phyloP scores from a whole-genome alignment of 2,113 vertebrate genomes.

The Isichthys henryi region DNA sequence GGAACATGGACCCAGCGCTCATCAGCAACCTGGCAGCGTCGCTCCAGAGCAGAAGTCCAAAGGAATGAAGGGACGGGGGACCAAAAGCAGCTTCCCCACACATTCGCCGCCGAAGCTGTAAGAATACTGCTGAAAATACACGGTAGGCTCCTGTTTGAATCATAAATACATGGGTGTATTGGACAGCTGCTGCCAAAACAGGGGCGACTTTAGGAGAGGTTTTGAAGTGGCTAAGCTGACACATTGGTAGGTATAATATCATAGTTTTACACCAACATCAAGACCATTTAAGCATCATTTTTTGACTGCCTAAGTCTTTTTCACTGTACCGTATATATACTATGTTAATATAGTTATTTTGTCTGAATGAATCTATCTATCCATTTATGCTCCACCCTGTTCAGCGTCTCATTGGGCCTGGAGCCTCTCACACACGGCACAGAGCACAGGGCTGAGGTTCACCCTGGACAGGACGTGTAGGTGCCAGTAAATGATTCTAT shows the following conservation, averaged over 20 bases:
- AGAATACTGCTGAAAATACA: not conserved
- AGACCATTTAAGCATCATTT: not conserved
- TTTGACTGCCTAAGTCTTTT: not conserved
- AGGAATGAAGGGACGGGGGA: not conserved
- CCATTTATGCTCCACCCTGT: not conserved
- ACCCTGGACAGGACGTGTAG: constrained; percentile 29
- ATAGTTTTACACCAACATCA: not conserved
- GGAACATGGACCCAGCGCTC: not conserved
- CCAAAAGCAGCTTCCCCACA: not conserved
- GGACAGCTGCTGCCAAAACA: not conserved
- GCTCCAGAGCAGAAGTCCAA: not conserved
- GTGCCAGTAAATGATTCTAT: constrained; percentile 63
- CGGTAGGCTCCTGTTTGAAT: not conserved
- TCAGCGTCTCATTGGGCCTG: not conserved
- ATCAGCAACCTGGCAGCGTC: not conserved
- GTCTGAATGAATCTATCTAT: not conserved
- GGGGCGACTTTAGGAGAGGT: not conserved
- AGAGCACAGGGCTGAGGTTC: not conserved
- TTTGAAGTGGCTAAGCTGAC: not conserved
- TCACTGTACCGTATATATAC: not conserved
- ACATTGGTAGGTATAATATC: not conserved
- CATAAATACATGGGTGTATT: not conserved
- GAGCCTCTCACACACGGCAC: not conserved
- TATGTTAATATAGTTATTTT: not conserved
- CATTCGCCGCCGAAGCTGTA: not conserved